phyloP scores from a whole-genome alignment of 1,140 invertebrate genomes.

The Hylaeus volcanicus region DNA sequence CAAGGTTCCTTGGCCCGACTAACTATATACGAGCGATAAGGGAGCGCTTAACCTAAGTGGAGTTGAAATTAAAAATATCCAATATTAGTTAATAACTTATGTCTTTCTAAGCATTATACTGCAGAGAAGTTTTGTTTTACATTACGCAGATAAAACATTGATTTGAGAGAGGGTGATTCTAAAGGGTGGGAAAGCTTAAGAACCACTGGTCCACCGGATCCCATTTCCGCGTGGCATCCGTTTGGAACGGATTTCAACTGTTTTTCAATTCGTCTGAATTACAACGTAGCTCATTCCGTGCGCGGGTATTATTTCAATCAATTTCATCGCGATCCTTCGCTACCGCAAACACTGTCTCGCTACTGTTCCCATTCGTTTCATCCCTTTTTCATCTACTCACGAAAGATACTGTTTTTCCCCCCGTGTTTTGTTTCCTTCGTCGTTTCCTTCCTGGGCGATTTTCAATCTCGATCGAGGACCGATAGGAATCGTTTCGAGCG shows the following conservation, averaged over 20 bases:
- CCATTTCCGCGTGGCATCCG: neutral
- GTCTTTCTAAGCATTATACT: no score
- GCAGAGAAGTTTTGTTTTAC: no score
- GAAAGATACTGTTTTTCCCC: neutral
- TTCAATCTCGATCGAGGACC: neutral
- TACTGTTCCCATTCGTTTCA: neutral
- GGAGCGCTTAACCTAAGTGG: no score
- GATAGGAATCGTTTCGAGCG: neutral
- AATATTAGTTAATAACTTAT: no score
- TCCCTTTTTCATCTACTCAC: neutral
- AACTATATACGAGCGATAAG: no score
- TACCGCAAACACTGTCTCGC: neutral
- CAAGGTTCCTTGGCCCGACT: no score
- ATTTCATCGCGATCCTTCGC: neutral
- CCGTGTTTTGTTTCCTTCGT: neutral
- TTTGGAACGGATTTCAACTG: constrained; percentile 10
- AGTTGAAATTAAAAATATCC: no score
- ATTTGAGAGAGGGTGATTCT: no score
- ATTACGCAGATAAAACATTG: no score
- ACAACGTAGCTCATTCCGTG: neutral
- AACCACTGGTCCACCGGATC: neutral
- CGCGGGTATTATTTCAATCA: neutral
- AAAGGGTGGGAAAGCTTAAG: no score
- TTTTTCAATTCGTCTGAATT: neutral
- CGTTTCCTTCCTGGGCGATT: neutral